Evolutionary conservation across 1,140 invertebrate species (phyloP).

Genomic region (Cryptotermes secundus): DNA sequence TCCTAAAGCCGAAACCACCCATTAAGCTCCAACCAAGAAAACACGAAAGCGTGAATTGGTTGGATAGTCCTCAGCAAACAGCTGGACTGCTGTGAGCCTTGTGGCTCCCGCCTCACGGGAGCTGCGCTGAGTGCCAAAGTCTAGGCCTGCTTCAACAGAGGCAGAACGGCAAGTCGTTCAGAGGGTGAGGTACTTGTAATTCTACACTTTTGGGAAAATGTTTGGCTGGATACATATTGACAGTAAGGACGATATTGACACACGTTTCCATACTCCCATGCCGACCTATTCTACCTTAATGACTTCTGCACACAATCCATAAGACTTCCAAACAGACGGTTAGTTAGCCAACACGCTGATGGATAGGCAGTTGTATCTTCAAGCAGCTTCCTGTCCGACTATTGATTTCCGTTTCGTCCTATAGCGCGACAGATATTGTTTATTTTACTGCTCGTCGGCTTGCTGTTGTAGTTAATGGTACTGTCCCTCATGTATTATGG

Average conservation of each 20-base stretch:
- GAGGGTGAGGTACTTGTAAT: not conserved
- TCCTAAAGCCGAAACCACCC: too few relatives aligned
- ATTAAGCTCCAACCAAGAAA: too few relatives aligned
- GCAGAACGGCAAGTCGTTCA: not conserved
- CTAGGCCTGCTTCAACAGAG: too few relatives aligned
- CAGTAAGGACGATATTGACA: not conserved
- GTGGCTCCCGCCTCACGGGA: too few relatives aligned
- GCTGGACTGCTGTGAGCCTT: too few relatives aligned
- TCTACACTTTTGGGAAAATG: slow-evolving; percentile 19
- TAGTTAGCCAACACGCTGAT: not conserved
- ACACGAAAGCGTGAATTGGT: too few relatives aligned
- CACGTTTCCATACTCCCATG: slow-evolving; percentile 14
- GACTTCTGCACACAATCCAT: slow-evolving; percentile 6
- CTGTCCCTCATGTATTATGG: too few relatives aligned
- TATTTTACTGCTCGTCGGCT: not conserved
- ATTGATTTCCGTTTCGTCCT: slow-evolving; percentile 4
- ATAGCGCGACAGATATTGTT: not conserved
- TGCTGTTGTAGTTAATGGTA: not conserved
- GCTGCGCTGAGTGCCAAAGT: too few relatives aligned
- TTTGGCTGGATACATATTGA: slow-evolving; percentile 16
- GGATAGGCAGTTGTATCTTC: slow-evolving; percentile 4
- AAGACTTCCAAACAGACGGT: not conserved
- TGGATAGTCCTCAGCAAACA: too few relatives aligned
- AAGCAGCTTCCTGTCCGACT: not conserved
- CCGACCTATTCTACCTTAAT: slow-evolving; percentile 12